Evolutionary conservation across 1,140 invertebrate genomes (phyloP).

Genomic region (Caenorhabditis inopinata): DNA sequence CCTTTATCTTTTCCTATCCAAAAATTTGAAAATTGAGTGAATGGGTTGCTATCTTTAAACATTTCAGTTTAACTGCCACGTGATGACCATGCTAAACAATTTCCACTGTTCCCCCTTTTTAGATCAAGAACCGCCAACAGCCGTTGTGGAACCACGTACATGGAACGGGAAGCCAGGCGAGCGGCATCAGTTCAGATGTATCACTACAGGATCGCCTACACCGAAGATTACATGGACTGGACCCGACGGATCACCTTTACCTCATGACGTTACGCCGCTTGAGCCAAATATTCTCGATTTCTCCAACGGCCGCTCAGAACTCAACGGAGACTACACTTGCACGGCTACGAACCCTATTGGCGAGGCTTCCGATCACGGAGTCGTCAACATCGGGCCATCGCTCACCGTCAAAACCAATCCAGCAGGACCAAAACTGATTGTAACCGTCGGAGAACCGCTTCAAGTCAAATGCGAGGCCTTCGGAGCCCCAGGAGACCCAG

Average conservation of each 20-base stretch:
- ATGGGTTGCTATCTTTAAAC: no score
- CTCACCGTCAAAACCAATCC: constrained; percentile 54
- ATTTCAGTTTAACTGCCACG: no score
- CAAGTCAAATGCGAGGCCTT: constrained; percentile 64
- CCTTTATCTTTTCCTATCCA: neutral
- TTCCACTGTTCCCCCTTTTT: no score
- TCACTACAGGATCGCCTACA: constrained; percentile 56
- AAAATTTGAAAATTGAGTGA: no score
- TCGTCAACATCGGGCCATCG: constrained; percentile 54
- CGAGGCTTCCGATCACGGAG: constrained; percentile 61
- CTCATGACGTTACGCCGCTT: constrained; percentile 60
- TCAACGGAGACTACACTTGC: constrained; percentile 56
- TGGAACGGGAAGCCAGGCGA: constrained; percentile 65
- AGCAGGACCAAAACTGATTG: constrained; percentile 51
- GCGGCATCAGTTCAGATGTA: constrained; percentile 61
- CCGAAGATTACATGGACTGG: constrained; percentile 56
- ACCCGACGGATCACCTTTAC: constrained; percentile 53
- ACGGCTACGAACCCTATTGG: constrained; percentile 59
- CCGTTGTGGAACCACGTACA: constrained; percentile 63
- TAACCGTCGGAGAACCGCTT: constrained; percentile 63
- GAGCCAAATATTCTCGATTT: constrained; percentile 62
- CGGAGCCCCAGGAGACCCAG: constrained; percentile 56
- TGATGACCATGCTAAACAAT: no score
- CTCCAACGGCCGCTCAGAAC: constrained; percentile 52
- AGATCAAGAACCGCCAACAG: constrained; percentile 65